Evolutionary conservation across 2,797 vertebrate species (phyloP).

Genomic region (Antennarius maculatus): DNA sequence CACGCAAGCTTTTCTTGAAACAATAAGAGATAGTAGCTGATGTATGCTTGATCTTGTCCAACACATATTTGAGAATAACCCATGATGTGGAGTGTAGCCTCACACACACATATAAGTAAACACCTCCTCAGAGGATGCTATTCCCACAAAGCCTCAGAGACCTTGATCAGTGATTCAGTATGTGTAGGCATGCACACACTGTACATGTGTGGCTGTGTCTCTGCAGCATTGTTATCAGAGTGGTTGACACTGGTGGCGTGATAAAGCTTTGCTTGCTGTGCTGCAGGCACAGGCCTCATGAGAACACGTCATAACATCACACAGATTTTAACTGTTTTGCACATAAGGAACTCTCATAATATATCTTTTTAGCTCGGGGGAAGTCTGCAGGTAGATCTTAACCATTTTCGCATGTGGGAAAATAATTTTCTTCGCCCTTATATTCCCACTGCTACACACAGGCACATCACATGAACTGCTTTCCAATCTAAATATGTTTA

Average conservation of each 20-base stretch:
- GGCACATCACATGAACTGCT: too few species aligned
- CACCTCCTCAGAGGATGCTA: conserved; percentile 10
- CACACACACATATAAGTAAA: conserved; percentile 14
- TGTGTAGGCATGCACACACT: neutral
- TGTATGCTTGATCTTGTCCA: neutral
- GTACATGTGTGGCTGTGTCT: conserved; percentile 4
- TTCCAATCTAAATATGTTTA: too few species aligned
- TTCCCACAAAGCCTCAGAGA: conserved; percentile 3
- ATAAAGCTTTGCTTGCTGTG: conserved; percentile 33
- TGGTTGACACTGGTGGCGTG: conserved; percentile 30
- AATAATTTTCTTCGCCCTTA: conserved; percentile 3
- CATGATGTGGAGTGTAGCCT: neutral
- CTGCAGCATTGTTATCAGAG: conserved; percentile 32
- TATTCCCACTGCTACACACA: neutral
- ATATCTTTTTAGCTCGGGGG: conserved; percentile 1
- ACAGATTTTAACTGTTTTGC: conserved; percentile 9
- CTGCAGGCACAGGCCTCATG: conserved; percentile 21
- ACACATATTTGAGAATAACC: neutral
- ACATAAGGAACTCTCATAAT: conserved; percentile 9
- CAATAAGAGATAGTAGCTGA: neutral
- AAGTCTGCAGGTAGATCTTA: conserved; percentile 20
- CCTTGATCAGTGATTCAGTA: conserved; percentile 24
- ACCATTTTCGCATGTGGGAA: conserved; percentile 22
- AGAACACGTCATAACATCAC: conserved; percentile 19
- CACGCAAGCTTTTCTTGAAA: neutral